Conservation (phyloP, 2,797 vertebrate genomes). For the Octomys mimax region DNA sequence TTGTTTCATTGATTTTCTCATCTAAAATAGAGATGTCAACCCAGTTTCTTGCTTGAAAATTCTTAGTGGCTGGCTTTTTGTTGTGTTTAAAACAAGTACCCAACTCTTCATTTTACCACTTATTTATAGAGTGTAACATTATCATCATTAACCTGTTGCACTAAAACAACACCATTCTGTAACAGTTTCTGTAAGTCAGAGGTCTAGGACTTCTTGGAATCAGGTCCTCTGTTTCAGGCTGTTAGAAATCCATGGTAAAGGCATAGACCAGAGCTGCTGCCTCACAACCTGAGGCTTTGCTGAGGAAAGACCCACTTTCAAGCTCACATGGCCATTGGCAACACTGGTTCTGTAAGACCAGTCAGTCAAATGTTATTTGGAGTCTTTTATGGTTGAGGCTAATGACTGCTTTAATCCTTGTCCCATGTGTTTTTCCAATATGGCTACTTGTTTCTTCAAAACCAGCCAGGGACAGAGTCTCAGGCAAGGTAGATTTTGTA, state of each 20-base stretch:
- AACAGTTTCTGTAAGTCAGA: not conserved
- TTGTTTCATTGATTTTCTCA: not conserved
- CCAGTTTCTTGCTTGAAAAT: not conserved
- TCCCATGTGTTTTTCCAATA: not conserved
- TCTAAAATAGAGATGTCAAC: not conserved
- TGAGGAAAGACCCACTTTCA: not conserved
- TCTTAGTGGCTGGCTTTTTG: not conserved
- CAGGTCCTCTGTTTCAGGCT: not conserved
- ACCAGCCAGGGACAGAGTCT: not conserved
- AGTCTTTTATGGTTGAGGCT: not conserved
- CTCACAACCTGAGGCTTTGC: not conserved
- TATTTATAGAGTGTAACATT: not conserved
- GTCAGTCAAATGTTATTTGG: not conserved
- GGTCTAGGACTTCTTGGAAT: not conserved
- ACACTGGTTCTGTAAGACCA: not conserved
- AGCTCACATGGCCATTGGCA: not conserved
- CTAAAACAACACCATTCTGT: not conserved
- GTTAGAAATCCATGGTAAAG: not conserved
- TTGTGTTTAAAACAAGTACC: not conserved
- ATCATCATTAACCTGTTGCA: not conserved
- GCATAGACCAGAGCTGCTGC: accelerated
- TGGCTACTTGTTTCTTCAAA: not conserved
- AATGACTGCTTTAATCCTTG: not conserved
- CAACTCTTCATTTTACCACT: not conserved
- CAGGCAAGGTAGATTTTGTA: not conserved